Conservation (phyloP, 1,140 invertebrate species). For the Stegodyphus mimosarum region DNA sequence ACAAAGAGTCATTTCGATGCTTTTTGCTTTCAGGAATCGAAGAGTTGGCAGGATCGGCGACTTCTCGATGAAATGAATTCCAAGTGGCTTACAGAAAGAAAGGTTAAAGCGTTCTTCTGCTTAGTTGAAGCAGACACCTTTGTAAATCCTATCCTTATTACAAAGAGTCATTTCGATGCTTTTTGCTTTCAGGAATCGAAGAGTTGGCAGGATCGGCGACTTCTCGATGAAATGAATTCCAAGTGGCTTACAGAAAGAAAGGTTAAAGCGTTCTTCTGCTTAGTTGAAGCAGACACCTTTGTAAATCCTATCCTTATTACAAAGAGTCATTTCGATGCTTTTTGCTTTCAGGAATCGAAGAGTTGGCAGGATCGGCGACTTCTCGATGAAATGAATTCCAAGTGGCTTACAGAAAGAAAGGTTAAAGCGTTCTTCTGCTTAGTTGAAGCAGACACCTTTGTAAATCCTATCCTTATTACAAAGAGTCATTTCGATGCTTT, state of each 20-base stretch:
- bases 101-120: slow-evolving; percentile 91
- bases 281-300: slow-evolving; percentile 81
- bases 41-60: slow-evolving; percentile 76
- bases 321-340: neutral
- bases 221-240: slow-evolving; percentile 75
- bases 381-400: slow-evolving; percentile 76
- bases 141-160: slow-evolving; percentile 74
- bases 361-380: slow-evolving; percentile 75
- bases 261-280: slow-evolving; percentile 89
- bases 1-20: neutral
- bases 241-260: slow-evolving; percentile 81
- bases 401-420: slow-evolving; percentile 81
- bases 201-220: slow-evolving; percentile 75
- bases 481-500: neutral
- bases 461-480: slow-evolving; percentile 71
- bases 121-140: slow-evolving; percentile 81
- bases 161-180: neutral
- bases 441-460: slow-evolving; percentile 81
- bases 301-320: slow-evolving; percentile 74
- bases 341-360: slow-evolving; percentile 68
- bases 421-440: slow-evolving; percentile 91
- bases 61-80: slow-evolving; percentile 76
- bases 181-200: slow-evolving; percentile 68
- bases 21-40: slow-evolving; percentile 65
- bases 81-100: slow-evolving; percentile 79